A percentile compares a stretch with the other conserved stretches of the same genome.
Conservation (phyloP, 2,797 vertebrate genomes). For the Cirrhinus mrigala region DNA sequence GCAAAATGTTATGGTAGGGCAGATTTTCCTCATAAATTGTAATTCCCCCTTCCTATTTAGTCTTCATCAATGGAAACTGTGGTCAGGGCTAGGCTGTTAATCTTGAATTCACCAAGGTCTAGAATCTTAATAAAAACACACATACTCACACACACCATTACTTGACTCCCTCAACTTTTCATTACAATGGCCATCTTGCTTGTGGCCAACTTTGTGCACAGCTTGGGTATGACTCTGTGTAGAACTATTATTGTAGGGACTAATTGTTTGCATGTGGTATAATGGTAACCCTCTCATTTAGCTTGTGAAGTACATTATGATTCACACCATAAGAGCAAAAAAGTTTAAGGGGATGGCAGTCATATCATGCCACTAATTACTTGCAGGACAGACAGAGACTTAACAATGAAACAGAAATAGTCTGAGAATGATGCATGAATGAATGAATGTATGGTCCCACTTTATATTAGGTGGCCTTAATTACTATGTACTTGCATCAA, state of each 20-base stretch:
- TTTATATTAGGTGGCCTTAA: too few species aligned
- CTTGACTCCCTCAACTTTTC: not conserved
- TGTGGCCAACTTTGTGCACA: constrained; percentile 26
- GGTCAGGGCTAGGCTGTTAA: not conserved
- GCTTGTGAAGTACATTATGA: constrained; percentile 53
- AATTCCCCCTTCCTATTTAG: constrained; percentile 61
- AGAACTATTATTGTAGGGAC: constrained; percentile 53
- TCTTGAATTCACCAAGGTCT: not conserved
- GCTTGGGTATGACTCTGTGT: constrained; percentile 37
- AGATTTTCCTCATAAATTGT: constrained; percentile 58
- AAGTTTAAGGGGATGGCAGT: constrained; percentile 57
- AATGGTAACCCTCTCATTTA: constrained; percentile 57
- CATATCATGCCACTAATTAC: constrained; percentile 57
- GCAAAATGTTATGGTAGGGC: constrained; percentile 66
- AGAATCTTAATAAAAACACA: not conserved
- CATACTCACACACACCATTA: not conserved
- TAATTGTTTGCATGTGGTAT: constrained; percentile 69
- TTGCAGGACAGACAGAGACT: constrained; percentile 53
- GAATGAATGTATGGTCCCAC: too few species aligned
- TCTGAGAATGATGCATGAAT: not conserved
- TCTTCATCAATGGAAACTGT: too few species aligned
- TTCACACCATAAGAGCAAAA: constrained; percentile 58
- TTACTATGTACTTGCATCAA: too few species aligned
- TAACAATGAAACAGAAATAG: constrained; percentile 43
- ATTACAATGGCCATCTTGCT: constrained; percentile 5